Percentiles rank a stretch among this genome's conserved stretches.
These are phyloP conservation scores for Ceratina japonica DNA, from an alignment of 1,140 invertebrate genomes.

Conservation along the genomic window DNA sequence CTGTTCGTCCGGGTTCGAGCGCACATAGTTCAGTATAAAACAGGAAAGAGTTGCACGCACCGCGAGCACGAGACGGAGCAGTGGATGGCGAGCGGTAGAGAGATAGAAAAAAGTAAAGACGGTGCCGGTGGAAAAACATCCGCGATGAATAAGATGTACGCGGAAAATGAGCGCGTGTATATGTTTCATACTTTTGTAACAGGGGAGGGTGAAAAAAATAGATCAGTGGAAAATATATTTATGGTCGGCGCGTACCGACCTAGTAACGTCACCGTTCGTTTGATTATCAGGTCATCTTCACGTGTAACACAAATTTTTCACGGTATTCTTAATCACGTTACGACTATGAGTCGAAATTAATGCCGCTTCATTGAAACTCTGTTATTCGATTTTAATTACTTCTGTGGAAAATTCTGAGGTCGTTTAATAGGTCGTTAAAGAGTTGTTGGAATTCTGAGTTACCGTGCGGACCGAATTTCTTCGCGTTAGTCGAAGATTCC, in stretches of 20 bases:
- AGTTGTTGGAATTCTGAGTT: too few relatives aligned
- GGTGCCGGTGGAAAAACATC: background rate
- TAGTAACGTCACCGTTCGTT: background rate
- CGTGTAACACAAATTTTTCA: conserved; percentile 17
- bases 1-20: background rate
- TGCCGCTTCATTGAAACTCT: too few relatives aligned
- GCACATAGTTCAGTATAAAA: conserved; percentile 6
- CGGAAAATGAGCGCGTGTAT: background rate
- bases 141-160: background rate
- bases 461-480: too few relatives aligned
- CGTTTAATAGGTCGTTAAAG: too few relatives aligned
- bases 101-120: conserved; percentile 14
- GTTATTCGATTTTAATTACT: too few relatives aligned
- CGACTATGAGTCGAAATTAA: too few relatives aligned
- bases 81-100: conserved; percentile 10
- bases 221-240: conserved; percentile 33
- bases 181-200: conserved; percentile 7
- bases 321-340: conserved; percentile 14
- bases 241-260: conserved; percentile 14
- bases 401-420: too few relatives aligned
- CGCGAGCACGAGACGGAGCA: conserved; percentile 21
- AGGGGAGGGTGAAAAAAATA: conserved; percentile 35
- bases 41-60: conserved; percentile 35
- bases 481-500: too few relatives aligned
- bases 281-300: conserved; percentile 24